These are phyloP conservation scores for Hydrolagus colliei DNA, from an alignment of 2,797 vertebrate species.

Conservation along the genomic window DNA sequence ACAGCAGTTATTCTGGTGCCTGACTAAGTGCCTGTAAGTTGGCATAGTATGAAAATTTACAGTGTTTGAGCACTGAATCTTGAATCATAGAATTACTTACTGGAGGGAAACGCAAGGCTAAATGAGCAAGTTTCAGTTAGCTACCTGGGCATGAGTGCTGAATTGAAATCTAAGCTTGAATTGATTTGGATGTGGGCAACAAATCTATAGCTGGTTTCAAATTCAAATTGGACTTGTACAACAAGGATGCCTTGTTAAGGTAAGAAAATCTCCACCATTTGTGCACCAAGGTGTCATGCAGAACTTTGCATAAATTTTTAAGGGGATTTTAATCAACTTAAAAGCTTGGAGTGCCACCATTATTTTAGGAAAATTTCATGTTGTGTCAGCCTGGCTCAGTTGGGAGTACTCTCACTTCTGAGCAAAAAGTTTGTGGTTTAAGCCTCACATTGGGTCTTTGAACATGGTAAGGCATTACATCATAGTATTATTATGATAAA, in stretches of 20 bases:
- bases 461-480: too few relatives aligned
- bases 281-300: neutral
- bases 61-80: neutral
- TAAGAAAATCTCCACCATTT: neutral
- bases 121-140: neutral
- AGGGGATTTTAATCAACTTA: too few relatives aligned
- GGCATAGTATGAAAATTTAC: neutral
- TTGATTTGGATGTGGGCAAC: neutral
- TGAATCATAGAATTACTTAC: neutral
- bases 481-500: too few relatives aligned
- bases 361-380: too few relatives aligned
- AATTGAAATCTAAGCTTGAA: neutral
- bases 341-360: too few relatives aligned
- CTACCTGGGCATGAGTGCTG: neutral
- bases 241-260: neutral
- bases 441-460: too few relatives aligned
- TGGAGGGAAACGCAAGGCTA: neutral
- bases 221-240: constrained; percentile 1
- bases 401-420: too few relatives aligned
- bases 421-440: too few relatives aligned
- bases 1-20: neutral
- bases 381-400: too few relatives aligned
- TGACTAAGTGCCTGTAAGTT: neutral
- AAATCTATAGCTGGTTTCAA: neutral
- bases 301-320: too few relatives aligned